Percentiles rank a stretch among this genome's conserved stretches.
phyloP scores from a whole-genome alignment of 1,140 invertebrate genomes.

The Trissolcus basalis region DNA sequence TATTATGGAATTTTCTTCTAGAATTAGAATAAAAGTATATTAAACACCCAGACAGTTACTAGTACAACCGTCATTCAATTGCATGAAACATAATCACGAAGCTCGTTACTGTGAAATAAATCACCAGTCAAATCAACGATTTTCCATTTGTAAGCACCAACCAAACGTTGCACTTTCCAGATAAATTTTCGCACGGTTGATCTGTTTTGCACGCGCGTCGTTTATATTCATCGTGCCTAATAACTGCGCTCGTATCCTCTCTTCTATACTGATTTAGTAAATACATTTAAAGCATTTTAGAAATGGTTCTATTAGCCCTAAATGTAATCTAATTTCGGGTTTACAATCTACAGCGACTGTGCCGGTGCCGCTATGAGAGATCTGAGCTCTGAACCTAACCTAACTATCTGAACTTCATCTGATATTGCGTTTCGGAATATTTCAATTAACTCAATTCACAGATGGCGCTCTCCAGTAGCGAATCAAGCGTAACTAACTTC shows the following conservation, averaged over 20 bases:
- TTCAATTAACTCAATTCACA: conserved; percentile 51
- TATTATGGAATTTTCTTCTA: too few species aligned
- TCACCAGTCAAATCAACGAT: conserved; percentile 12
- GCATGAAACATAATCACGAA: conserved; percentile 5
- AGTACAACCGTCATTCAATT: neutral
- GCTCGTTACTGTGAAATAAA: conserved; percentile 3
- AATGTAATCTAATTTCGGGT: conserved; percentile 49
- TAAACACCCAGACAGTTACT: too few species aligned
- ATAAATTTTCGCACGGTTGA: conserved; percentile 25
- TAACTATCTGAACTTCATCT: conserved; percentile 38
- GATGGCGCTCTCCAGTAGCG: conserved; percentile 30
- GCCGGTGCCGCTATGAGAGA: neutral
- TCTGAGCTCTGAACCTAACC: conserved; percentile 10
- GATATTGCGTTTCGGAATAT: conserved; percentile 45
- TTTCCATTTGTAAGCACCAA: conserved; percentile 7
- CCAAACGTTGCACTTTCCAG: conserved; percentile 12
- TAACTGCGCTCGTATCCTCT: conserved; percentile 27
- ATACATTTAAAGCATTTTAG: conserved; percentile 52
- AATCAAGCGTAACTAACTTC: conserved; percentile 56
- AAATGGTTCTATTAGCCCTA: conserved; percentile 41
- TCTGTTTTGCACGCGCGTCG: conserved; percentile 15
- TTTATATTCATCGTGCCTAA: conserved; percentile 31
- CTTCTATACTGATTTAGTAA: conserved; percentile 32
- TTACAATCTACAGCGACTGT: conserved; percentile 29
- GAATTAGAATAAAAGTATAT: too few species aligned